Conservation (phyloP, 1,140 invertebrate genomes). For the Drosophila orena region DNA sequence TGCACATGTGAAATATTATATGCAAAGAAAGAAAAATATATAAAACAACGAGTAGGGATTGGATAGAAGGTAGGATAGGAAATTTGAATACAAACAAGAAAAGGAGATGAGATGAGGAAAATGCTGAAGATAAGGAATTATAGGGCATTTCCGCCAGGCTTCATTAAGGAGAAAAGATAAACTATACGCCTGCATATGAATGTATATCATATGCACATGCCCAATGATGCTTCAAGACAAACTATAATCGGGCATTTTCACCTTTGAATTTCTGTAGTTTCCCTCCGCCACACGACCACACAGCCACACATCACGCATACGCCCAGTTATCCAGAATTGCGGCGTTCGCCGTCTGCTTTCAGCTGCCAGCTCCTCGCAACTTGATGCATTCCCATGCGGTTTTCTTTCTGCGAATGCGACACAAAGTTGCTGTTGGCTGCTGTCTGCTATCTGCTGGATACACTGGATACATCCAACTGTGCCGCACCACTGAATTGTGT, state of each 20-base stretch:
- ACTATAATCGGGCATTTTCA: slow-evolving; percentile 1
- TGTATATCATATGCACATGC: background rate
- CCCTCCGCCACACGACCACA: slow-evolving; percentile 7
- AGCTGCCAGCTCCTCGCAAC: slow-evolving; percentile 36
- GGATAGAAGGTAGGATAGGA: too few relatives aligned
- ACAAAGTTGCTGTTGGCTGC: slow-evolving; percentile 40
- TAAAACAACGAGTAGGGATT: too few relatives aligned
- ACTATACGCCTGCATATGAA: too few relatives aligned
- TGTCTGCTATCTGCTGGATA: slow-evolving; percentile 16
- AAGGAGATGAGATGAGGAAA: too few relatives aligned
- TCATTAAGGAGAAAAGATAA: background rate
- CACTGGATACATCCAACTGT: slow-evolving; percentile 5
- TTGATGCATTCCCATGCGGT: slow-evolving; percentile 64
- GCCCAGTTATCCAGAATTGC: slow-evolving; percentile 44
- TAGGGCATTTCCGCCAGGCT: too few relatives aligned
- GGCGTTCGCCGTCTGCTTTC: slow-evolving; percentile 32
- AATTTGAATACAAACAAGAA: too few relatives aligned
- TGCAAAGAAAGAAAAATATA: too few relatives aligned
- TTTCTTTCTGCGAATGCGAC: slow-evolving; percentile 50
- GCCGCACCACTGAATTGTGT: slow-evolving; percentile 31
- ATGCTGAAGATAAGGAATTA: too few relatives aligned
- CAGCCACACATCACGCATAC: slow-evolving; percentile 60
- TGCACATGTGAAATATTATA: too few relatives aligned
- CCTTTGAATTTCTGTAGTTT: background rate
- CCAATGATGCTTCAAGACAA: background rate